A percentile compares a stretch with the other conserved stretches of the same genome.
Evolutionary conservation across 2,888 invertebrate species (phyloP).

Genomic region (Baccha elongata): DNA sequence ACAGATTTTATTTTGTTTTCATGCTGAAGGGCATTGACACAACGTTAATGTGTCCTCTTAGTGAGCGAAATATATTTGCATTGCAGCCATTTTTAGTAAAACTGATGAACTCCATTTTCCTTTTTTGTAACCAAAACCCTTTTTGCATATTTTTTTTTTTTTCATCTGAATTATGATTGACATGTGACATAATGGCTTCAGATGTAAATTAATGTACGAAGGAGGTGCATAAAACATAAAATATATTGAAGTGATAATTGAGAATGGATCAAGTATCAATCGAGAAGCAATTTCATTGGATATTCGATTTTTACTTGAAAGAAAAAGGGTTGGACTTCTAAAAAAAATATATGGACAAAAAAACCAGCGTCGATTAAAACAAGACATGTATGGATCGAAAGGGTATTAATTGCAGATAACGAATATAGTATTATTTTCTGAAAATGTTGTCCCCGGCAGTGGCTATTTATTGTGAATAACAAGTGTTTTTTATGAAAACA

Average conservation of each 20-base stretch:
- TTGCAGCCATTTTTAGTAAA: constrained; percentile 54
- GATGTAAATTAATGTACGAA: constrained; percentile 33
- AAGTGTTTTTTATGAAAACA: too few relatives aligned
- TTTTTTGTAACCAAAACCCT: not conserved
- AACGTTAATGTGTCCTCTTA: constrained; percentile 14
- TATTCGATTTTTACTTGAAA: constrained; percentile 12
- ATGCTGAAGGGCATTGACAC: constrained; percentile 33
- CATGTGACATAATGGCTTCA: constrained; percentile 46
- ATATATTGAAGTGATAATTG: constrained; percentile 36
- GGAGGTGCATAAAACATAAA: constrained; percentile 41
- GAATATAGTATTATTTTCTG: too few relatives aligned
- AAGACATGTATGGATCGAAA: too few relatives aligned
- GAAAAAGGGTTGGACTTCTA: constrained; percentile 4
- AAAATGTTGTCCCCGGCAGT: too few relatives aligned
- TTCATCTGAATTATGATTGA: constrained; percentile 49
- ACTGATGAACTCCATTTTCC: constrained; percentile 31
- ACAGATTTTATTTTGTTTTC: too few relatives aligned
- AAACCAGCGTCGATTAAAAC: too few relatives aligned
- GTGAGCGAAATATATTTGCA: not conserved
- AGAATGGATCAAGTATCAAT: constrained; percentile 62
- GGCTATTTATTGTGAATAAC: too few relatives aligned
- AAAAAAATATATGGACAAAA: too few relatives aligned
- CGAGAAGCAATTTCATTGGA: constrained; percentile 54
- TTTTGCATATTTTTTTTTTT: constrained; percentile 23
- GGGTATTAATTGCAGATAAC: too few relatives aligned